These are phyloP conservation scores for Morbakka virulenta DNA, from an alignment of 30 jellyfish, hydroid and myxozoan species.

Conservation along the genomic window DNA sequence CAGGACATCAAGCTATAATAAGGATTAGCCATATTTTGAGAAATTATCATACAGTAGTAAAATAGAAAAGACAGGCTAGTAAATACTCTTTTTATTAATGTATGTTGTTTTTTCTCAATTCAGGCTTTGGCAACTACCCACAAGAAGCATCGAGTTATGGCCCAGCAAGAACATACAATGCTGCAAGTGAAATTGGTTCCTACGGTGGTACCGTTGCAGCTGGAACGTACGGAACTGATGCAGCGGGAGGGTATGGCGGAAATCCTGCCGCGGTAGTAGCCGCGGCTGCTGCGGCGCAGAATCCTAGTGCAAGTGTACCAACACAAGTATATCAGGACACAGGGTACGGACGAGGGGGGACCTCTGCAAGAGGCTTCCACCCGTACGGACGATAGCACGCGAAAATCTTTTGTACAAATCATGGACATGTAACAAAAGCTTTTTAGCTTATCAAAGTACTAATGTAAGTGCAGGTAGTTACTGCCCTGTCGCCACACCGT, in stretches of 20 bases:
- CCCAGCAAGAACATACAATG: slow-evolving; percentile 58
- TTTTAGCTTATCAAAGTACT: too few species aligned
- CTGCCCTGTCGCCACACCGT: too few species aligned
- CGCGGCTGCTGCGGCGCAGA: slow-evolving; percentile 51
- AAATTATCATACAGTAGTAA: too few species aligned
- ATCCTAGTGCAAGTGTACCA: slow-evolving; percentile 55
- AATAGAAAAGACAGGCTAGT: too few species aligned
- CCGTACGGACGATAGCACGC: slow-evolving; percentile 78
- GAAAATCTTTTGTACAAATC: too few species aligned
- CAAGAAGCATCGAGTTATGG: slow-evolving; percentile 77
- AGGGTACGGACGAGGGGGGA: slow-evolving; percentile 61
- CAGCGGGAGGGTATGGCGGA: slow-evolving; percentile 4
- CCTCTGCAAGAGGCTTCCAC: slow-evolving; percentile 55
- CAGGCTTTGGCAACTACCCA: slow-evolving; percentile 76
- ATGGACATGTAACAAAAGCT: too few species aligned
- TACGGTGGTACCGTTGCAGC: slow-evolving; percentile 46
- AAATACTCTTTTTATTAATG: too few species aligned
- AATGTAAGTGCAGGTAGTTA: too few species aligned
- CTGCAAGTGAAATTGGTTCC: slow-evolving; percentile 47
- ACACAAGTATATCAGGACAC: slow-evolving; percentile 37
- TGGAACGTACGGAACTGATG: slow-evolving; percentile 60
- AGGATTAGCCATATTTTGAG: too few species aligned
- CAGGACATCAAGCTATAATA: too few species aligned
- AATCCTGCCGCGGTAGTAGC: slow-evolving; percentile 2
- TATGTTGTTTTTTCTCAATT: too few species aligned